These are phyloP conservation scores for Rhamphomyia laevipes DNA, from an alignment of 2,888 invertebrate genomes.

Conservation along the genomic window DNA sequence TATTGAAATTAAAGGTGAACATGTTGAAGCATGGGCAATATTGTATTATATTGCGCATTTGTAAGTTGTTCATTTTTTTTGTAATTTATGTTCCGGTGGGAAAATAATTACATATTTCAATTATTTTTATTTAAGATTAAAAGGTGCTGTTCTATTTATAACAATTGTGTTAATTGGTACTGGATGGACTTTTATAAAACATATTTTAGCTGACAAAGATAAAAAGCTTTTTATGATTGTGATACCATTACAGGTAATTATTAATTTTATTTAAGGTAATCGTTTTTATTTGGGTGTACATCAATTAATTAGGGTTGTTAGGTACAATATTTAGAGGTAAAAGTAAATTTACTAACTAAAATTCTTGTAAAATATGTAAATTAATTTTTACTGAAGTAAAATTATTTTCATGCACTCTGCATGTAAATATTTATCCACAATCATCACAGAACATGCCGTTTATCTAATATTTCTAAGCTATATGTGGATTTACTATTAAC, in stretches of 20 bases:
- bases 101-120: not conserved
- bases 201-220: slow-evolving; percentile 89
- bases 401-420: too few species aligned
- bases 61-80: slow-evolving; percentile 43
- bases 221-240: slow-evolving; percentile 96
- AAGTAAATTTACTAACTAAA: too few species aligned
- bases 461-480: too few species aligned
- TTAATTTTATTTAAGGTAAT: too few species aligned
- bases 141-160: slow-evolving; percentile 88
- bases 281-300: too few species aligned
- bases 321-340: too few species aligned
- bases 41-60: slow-evolving; percentile 96
- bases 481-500: too few species aligned
- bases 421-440: too few species aligned
- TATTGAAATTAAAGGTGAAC: slow-evolving; percentile 83
- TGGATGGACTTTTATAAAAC: slow-evolving; percentile 98
- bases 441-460: too few species aligned
- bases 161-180: slow-evolving; percentile 94
- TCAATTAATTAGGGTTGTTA: too few species aligned
- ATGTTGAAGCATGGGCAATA: slow-evolving; percentile 95
- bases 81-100: not conserved
- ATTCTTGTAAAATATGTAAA: too few species aligned
- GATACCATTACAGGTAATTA: slow-evolving; percentile 80
- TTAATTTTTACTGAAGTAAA: too few species aligned
- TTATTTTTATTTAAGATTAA: slow-evolving; percentile 46